Evolutionary conservation across 2,113 vertebrate species (phyloP), one percentile per base, ranked within the genome.

Genomic region (Pachyramphus minor): DNA sequence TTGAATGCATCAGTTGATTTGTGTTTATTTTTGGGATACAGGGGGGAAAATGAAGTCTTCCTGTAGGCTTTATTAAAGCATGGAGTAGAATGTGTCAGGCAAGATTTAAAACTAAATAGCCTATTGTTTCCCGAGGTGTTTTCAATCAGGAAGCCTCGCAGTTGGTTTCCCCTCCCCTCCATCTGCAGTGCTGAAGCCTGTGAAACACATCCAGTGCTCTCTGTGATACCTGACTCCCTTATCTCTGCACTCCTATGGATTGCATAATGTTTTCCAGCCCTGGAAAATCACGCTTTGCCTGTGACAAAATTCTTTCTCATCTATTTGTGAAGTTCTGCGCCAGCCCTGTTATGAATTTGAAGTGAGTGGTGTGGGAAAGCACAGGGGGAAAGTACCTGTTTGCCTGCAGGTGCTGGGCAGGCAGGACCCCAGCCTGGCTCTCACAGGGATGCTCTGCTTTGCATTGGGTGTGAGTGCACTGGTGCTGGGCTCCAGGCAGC

Each of bases 1-100:
- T 76, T 52, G 44, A 78, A 58, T 84, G 80, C 74, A n/a, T 75
- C 81, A 1, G 22, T 77, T 90, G 94, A 84, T 95, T 86, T 91
- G 77, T 93, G 78, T 94, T 96, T 93, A 84, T 87, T 93, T 95
- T 91, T 42, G 84, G 60, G 85, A 91, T 93, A 73, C 1, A n/a
- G n/a, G 4, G 23, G 50, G 14, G 15, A 89, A 91, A 89, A 72
- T 74, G n/a, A 93, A 74, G 67, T 63, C 94, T 96, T 49, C 85
- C 91, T 87, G 64, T 71, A 91, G 74, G 76, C 56, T 93, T 92
- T 86, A 92, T 89, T 92, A 92, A 68, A 94, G 85, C 76, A 17
- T 68, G 44, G 85, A 86, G 90, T 82, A 44, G 81, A 95, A 95
- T 94, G 81, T 75, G 89, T 93, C 86, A 95, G 83, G 59, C 68